These are phyloP conservation scores for Onthophagus sagittarius DNA, from an alignment of 2,888 invertebrate species.

Conservation along the genomic window DNA sequence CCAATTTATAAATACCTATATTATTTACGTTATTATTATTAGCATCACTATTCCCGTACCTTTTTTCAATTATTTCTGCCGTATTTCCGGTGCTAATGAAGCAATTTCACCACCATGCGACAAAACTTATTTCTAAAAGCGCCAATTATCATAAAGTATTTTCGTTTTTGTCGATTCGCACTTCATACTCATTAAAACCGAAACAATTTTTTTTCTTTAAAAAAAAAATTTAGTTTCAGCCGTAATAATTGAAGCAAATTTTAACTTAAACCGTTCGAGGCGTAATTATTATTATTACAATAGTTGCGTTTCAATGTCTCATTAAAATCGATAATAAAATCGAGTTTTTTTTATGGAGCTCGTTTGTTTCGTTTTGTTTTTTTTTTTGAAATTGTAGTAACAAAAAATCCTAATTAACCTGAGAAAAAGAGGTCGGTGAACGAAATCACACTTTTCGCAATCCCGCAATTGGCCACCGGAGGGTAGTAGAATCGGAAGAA, in stretches of 20 bases:
- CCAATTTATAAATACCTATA: too few species aligned
- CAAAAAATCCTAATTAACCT: neutral
- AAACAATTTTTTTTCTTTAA: neutral
- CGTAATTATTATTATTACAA: too few species aligned
- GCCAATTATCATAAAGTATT: constrained; percentile 1
- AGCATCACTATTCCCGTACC: neutral
- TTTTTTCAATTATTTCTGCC: neutral
- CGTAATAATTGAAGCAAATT: neutral
- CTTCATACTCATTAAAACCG: neutral
- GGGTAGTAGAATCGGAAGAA: constrained; percentile 1
- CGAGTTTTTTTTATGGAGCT: too few species aligned
- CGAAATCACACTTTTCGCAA: neutral
- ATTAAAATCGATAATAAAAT: too few species aligned
- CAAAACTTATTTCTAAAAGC: neutral
- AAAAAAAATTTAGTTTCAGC: neutral
- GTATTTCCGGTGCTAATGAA: constrained; percentile 1
- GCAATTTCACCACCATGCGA: constrained; percentile 1
- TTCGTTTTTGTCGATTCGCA: neutral
- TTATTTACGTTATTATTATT: too few species aligned
- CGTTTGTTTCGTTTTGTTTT: neutral
- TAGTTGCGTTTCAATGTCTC: too few species aligned
- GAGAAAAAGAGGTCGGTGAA: neutral
- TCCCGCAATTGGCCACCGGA: neutral
- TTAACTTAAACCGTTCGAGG: too few species aligned
- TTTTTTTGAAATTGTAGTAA: neutral